Conservation (phyloP, 1,140 invertebrate species). For the Nylanderia fulva region DNA sequence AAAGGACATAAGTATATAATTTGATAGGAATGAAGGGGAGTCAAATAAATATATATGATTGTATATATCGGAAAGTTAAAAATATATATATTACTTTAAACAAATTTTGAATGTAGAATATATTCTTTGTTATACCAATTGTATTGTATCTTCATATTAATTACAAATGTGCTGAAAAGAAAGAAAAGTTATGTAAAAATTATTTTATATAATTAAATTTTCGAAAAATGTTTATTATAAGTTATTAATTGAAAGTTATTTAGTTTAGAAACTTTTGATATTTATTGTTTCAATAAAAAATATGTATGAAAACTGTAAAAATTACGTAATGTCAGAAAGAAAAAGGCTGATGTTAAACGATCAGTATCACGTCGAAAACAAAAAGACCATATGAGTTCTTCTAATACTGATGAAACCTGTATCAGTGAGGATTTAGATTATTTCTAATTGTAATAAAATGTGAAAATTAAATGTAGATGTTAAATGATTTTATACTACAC, state of each 20-base stretch:
- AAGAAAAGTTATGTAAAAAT: constrained; percentile 19
- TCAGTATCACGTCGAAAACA: background rate
- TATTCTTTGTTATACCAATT: constrained; percentile 30
- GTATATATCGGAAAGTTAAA: background rate
- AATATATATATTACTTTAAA: constrained; percentile 13
- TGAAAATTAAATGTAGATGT: background rate
- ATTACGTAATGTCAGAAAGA: background rate
- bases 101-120: constrained; percentile 4
- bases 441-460: background rate
- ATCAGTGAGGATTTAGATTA: constrained; percentile 8
- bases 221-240: background rate
- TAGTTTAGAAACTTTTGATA: background rate
- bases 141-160: background rate
- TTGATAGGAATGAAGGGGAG: background rate
- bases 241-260: constrained; percentile 6
- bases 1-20: too few relatives aligned
- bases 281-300: background rate
- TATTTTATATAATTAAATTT: constrained; percentile 15
- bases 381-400: constrained; percentile 2
- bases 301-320: background rate
- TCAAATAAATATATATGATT: too few relatives aligned
- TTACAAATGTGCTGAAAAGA: constrained; percentile 68
- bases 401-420: background rate
- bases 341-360: background rate
- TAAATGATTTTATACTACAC: background rate